Evolutionary conservation across 2,113 vertebrate species (phyloP).

Genomic region (Vulpes lagopus): DNA sequence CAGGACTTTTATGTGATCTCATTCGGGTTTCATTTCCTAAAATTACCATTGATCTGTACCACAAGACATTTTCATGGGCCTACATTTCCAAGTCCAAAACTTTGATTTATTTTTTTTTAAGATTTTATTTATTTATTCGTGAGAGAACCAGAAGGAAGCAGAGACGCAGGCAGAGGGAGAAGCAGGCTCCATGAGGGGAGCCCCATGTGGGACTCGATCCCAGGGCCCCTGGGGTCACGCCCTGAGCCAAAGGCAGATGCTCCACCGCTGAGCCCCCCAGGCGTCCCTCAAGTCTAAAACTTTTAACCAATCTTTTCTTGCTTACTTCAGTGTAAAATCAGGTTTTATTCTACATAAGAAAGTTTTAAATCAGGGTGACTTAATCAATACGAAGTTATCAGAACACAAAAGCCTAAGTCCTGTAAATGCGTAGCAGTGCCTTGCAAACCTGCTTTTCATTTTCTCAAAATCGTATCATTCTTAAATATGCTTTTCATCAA

Average conservation of each 20-base stretch:
- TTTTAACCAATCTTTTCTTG: neutral
- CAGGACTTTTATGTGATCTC: neutral
- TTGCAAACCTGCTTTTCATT: neutral
- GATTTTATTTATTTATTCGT: too few relatives aligned
- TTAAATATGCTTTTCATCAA: neutral
- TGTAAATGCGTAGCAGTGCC: neutral
- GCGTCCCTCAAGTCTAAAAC: neutral
- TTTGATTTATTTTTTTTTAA: neutral
- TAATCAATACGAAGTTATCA: neutral
- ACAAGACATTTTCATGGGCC: neutral
- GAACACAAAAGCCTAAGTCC: neutral
- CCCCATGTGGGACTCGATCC: too few relatives aligned
- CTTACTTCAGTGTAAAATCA: neutral
- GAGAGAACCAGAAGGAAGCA: too few relatives aligned
- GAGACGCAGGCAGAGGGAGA: too few relatives aligned
- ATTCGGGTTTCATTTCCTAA: neutral
- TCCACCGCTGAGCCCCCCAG: too few relatives aligned
- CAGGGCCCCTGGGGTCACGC: too few relatives aligned
- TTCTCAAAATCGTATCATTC: slow-evolving; percentile 8
- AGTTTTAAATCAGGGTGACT: neutral
- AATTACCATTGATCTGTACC: neutral
- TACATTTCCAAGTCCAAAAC: neutral
- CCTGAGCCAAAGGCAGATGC: too few relatives aligned
- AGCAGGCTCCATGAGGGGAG: too few relatives aligned
- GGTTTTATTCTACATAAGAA: neutral